Percentiles rank a stretch among this genome's conserved stretches.
Evolutionary conservation across 2,797 vertebrate genomes (phyloP).

Genomic region (Tiaroga cobitis): DNA sequence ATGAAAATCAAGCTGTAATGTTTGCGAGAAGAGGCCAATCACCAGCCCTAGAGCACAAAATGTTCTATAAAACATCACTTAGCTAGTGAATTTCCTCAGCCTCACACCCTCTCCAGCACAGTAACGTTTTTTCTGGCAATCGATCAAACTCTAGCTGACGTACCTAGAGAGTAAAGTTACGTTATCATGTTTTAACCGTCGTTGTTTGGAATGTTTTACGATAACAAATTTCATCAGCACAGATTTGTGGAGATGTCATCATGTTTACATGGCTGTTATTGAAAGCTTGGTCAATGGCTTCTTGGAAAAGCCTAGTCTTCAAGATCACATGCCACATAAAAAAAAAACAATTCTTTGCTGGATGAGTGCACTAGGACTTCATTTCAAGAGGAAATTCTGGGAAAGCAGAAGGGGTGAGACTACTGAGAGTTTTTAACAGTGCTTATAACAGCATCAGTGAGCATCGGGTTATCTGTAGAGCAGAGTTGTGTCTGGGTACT

Average conservation of each 20-base stretch:
- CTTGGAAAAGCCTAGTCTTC: constrained; percentile 42
- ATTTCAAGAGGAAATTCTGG: constrained; percentile 26
- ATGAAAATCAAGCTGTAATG: constrained; percentile 49
- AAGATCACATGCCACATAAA: constrained; percentile 31
- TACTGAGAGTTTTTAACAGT: constrained; percentile 13
- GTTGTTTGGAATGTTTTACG: constrained; percentile 17
- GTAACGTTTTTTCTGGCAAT: constrained; percentile 41
- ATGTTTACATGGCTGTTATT: constrained; percentile 43
- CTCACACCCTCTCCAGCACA: constrained; percentile 14
- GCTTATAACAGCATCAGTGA: constrained; percentile 6
- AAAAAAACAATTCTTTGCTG: constrained; percentile 37
- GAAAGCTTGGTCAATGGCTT: constrained; percentile 39
- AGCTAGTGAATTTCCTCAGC: constrained; percentile 45
- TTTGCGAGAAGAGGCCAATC: constrained; percentile 58
- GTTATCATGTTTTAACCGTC: constrained; percentile 34
- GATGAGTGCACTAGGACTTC: constrained; percentile 7
- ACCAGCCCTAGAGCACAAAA: constrained; percentile 64
- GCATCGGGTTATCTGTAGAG: constrained; percentile 4
- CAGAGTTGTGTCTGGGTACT: constrained; percentile 65
- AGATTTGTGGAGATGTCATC: constrained; percentile 38
- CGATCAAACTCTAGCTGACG: constrained; percentile 36
- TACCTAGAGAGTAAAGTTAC: constrained; percentile 25
- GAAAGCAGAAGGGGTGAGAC: background rate
- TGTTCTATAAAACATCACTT: constrained; percentile 73
- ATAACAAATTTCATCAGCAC: constrained; percentile 22